phyloP scores from a whole-genome alignment of 1,140 invertebrate genomes.

The Dufourea novaeangliae region DNA sequence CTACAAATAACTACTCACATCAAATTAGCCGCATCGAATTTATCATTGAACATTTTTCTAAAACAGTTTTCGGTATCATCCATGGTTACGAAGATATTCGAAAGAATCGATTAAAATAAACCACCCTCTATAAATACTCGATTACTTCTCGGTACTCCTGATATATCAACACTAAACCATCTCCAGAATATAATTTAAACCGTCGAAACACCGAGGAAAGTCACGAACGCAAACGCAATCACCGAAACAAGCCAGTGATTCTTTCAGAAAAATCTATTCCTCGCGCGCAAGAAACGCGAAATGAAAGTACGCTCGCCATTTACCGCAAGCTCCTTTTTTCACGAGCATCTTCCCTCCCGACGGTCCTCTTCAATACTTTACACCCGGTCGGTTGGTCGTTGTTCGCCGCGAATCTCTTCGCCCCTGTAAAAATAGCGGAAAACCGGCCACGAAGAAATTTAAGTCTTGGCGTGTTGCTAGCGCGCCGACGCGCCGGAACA shows the following conservation, averaged over 20 bases:
- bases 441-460: constrained; percentile 6
- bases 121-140: too few species aligned
- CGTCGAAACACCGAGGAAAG: not conserved
- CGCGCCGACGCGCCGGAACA: not conserved
- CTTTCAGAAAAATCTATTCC: not conserved
- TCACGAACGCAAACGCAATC: not conserved
- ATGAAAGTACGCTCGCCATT: constrained; percentile 12
- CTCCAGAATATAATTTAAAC: not conserved
- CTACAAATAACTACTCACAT: too few species aligned
- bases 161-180: too few species aligned
- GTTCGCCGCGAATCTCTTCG: constrained; percentile 6
- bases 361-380: constrained; percentile 9
- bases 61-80: too few species aligned
- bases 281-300: not conserved
- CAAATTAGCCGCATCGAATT: too few species aligned
- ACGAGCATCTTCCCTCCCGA: not conserved
- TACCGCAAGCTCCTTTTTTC: not conserved
- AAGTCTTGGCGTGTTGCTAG: not conserved
- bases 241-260: not conserved
- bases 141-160: too few species aligned
- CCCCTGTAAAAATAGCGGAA: not conserved
- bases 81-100: too few species aligned
- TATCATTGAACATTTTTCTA: too few species aligned
- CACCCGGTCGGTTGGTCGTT: not conserved
- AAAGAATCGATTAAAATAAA: too few species aligned